These are phyloP conservation scores for Pseudomyrmex sp. DNA, from an alignment of 1,140 invertebrate species.

Conservation along the genomic window DNA sequence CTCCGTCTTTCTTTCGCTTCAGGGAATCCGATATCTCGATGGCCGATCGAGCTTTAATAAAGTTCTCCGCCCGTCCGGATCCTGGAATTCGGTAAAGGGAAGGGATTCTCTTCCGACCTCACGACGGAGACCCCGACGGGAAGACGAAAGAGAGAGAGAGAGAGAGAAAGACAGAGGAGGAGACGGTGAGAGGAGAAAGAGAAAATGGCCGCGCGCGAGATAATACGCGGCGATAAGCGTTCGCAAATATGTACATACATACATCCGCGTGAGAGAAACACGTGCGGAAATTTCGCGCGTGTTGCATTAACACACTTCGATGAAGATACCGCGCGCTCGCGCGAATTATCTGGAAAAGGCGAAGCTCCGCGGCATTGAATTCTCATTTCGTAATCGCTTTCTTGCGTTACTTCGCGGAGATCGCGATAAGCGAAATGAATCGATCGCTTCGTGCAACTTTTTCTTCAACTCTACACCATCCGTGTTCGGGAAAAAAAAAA, in stretches of 20 bases:
- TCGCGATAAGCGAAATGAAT: slow-evolving; percentile 32
- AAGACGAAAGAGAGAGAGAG: background rate
- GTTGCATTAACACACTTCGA: slow-evolving; percentile 32
- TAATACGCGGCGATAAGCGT: slow-evolving; percentile 35
- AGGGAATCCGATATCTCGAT: slow-evolving; percentile 65
- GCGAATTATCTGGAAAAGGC: slow-evolving; percentile 4
- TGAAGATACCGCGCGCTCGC: slow-evolving; percentile 3
- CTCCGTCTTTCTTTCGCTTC: slow-evolving; percentile 25
- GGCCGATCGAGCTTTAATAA: slow-evolving; percentile 73
- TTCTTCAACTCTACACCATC: background rate
- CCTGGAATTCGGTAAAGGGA: slow-evolving; percentile 49
- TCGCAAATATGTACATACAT: slow-evolving; percentile 3
- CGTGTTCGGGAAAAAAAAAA: no score
- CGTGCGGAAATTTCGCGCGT: slow-evolving; percentile 30
- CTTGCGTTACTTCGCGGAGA: background rate
- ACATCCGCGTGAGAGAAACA: background rate
- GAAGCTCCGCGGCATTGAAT: background rate
- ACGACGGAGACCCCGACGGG: slow-evolving; percentile 9
- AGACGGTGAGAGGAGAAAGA: slow-evolving; percentile 3
- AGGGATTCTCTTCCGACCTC: slow-evolving; percentile 21
- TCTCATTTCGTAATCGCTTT: slow-evolving; percentile 26
- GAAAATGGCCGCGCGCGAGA: slow-evolving; percentile 17
- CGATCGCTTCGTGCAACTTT: background rate
- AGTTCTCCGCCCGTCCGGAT: slow-evolving; percentile 63
- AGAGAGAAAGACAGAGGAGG: background rate